Evolutionary conservation across 2,888 invertebrate genomes (phyloP).

Genomic region (Pandemis heparana): DNA sequence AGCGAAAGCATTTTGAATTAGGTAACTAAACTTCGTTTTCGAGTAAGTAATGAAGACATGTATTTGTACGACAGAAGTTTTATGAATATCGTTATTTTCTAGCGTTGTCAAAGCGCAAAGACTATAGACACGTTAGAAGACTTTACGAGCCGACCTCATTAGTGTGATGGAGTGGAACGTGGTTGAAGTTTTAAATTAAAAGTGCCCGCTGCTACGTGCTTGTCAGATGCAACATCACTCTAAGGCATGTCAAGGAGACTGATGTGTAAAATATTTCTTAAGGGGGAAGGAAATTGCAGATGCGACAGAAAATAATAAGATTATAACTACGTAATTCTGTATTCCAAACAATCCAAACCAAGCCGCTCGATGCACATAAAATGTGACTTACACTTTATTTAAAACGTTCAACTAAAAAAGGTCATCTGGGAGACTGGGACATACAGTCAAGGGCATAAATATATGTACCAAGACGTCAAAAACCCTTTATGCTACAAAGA

Average conservation of each 20-base stretch:
- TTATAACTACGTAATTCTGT: background rate
- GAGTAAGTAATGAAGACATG: too few species aligned
- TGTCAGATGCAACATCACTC: conserved; percentile 31
- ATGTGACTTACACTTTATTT: background rate
- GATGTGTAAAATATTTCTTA: conserved; percentile 25
- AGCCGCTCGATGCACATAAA: background rate
- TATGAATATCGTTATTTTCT: background rate
- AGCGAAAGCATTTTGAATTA: too few species aligned
- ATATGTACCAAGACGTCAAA: too few species aligned
- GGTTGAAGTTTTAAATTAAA: conserved; percentile 55
- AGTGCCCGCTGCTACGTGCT: conserved; percentile 42
- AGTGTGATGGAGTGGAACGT: conserved; percentile 58
- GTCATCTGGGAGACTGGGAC: background rate
- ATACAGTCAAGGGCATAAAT: too few species aligned
- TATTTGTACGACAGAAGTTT: too few species aligned
- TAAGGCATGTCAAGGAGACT: conserved; percentile 32
- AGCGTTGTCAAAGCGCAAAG: conserved; percentile 13
- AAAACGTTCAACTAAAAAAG: background rate
- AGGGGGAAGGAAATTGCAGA: conserved; percentile 1
- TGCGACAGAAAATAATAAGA: background rate
- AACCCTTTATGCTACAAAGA: too few species aligned
- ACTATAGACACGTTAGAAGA: conserved; percentile 31
- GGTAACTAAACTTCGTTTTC: too few species aligned
- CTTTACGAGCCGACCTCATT: conserved; percentile 63
- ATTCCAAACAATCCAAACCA: too few species aligned